Evolutionary conservation across 1,140 invertebrate genomes (phyloP).

Genomic region (Aphelenchoides avenae): DNA sequence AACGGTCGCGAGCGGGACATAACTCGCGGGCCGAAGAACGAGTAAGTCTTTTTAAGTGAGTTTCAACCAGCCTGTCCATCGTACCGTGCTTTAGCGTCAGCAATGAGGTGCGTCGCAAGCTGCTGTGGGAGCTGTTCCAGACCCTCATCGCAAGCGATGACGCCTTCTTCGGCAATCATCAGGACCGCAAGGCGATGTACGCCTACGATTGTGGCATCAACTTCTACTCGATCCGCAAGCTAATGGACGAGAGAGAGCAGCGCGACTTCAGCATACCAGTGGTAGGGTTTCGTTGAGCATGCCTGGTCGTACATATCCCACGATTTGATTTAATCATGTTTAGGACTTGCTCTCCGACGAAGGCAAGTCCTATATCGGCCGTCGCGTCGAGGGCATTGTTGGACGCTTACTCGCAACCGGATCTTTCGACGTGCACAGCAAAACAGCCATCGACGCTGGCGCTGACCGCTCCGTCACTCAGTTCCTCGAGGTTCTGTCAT

Average conservation of each 20-base stretch:
- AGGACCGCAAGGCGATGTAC: slow-evolving; percentile 1
- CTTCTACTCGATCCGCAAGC: slow-evolving; percentile 19
- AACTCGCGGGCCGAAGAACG: too few species aligned
- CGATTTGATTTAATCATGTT: too few species aligned
- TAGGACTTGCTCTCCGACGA: slow-evolving; percentile 8
- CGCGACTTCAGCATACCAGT: slow-evolving; percentile 14
- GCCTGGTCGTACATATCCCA: too few species aligned
- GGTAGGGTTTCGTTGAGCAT: too few species aligned
- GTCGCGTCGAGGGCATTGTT: slow-evolving; percentile 1
- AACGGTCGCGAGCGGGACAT: too few species aligned
- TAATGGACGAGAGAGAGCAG: slow-evolving; percentile 9
- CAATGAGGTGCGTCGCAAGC: slow-evolving; percentile 11
- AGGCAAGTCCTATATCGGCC: neutral
- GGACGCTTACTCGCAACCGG: slow-evolving; percentile 15
- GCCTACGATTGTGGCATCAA: slow-evolving; percentile 25
- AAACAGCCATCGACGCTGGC: neutral
- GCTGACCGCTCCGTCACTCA: slow-evolving; percentile 18
- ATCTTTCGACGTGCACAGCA: slow-evolving; percentile 2
- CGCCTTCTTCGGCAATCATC: slow-evolving; percentile 10
- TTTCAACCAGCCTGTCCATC: too few species aligned
- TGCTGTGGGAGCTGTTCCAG: slow-evolving; percentile 27
- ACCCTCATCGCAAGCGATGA: slow-evolving; percentile 9
- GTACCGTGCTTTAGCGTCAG: slow-evolving; percentile 26
- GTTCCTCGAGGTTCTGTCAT: slow-evolving; percentile 18
- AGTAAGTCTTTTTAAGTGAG: too few species aligned